Evolutionary conservation across 2,797 vertebrate species (phyloP).

Genomic region (Poecile montanus): DNA sequence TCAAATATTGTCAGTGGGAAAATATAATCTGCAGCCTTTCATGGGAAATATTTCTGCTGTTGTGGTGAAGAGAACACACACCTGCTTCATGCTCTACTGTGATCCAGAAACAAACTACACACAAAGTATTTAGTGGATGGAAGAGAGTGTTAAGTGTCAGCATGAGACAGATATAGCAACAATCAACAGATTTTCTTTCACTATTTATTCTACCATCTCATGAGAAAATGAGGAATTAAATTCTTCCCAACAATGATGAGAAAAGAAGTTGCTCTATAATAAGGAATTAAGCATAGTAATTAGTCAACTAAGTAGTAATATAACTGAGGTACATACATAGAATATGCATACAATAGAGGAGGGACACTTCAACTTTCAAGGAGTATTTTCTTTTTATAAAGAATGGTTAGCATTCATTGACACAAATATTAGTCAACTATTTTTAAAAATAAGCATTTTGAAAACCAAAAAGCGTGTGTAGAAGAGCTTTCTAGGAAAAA

Average conservation of each 20-base stretch:
- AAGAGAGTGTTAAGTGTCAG: neutral
- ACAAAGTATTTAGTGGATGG: neutral
- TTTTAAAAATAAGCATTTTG: neutral
- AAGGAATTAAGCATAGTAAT: neutral
- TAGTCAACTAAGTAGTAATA: neutral
- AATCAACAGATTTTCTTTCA: neutral
- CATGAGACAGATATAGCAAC: neutral
- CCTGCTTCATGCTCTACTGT: neutral
- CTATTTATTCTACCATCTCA: neutral
- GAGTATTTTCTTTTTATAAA: neutral
- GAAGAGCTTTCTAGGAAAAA: neutral
- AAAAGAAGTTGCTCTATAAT: neutral
- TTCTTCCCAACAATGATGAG: neutral
- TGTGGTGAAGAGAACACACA: neutral
- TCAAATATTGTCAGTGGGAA: neutral
- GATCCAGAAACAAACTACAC: neutral
- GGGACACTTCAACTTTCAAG: neutral
- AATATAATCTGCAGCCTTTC: neutral
- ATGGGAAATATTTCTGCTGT: neutral
- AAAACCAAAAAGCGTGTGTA: neutral
- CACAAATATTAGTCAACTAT: neutral
- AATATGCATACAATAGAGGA: neutral
- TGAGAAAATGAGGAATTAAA: neutral
- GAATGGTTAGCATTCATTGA: neutral
- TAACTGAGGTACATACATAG: neutral